Evolutionary conservation across 2,797 vertebrate genomes (phyloP).

Genomic region (Rousettus madagascariensis): DNA sequence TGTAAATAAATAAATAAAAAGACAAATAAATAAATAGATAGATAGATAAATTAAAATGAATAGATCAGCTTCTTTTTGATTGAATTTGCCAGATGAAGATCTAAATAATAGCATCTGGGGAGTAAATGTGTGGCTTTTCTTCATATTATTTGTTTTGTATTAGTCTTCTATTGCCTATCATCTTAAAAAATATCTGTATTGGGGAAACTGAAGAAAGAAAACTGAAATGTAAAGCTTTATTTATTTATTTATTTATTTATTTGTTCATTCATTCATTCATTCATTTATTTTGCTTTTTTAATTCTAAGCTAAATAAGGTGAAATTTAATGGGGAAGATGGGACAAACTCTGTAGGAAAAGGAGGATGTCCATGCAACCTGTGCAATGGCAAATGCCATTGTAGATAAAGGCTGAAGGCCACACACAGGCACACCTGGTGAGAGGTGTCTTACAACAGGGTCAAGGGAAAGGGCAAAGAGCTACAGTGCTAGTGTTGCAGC

Average conservation of each 20-base stretch:
- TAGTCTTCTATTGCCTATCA: neutral
- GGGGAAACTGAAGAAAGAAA: neutral
- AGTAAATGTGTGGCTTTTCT: slow-evolving; percentile 13
- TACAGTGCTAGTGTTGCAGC: neutral
- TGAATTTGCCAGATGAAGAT: slow-evolving; percentile 63
- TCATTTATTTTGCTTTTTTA: neutral
- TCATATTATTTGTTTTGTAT: neutral
- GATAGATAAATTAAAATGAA: neutral
- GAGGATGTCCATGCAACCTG: neutral
- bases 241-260: neutral
- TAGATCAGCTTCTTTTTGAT: slow-evolving; percentile 25
- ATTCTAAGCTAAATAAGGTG: neutral
- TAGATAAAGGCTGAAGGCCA: neutral
- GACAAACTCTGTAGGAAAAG: neutral
- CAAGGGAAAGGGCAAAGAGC: neutral
- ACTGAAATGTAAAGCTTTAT: neutral
- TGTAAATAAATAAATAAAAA: no score
- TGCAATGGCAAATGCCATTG: neutral
- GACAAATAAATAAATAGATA: no score
- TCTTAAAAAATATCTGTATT: slow-evolving; percentile 24
- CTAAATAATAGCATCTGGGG: slow-evolving; percentile 4
- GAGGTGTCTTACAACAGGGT: fast-evolving
- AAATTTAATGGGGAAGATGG: neutral
- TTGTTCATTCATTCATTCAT: neutral
- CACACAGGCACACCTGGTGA: fast-evolving